Base-by-base conservation (phyloP, 2,888 invertebrate genomes). In the Parnassius apollo region DNA sequence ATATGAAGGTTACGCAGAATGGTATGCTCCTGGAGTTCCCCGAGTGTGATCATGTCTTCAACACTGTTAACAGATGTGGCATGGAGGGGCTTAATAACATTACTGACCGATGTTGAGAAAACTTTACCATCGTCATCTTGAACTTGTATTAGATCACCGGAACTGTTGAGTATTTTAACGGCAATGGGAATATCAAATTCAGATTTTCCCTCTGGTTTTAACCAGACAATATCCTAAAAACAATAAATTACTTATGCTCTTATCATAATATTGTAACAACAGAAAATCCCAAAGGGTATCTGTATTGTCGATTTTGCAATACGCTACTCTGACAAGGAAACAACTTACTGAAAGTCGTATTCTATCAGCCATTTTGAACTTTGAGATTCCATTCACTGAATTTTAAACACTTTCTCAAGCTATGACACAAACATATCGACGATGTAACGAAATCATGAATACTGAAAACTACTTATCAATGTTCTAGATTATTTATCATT, bases 11-110 rank as follows among this genome's bases (percentile, higher is more conserved):
- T 99, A 62, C 97, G 93, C 49, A 99, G 92, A 68, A 99, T 98
- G 2, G 98, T 97, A 75, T 97, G 96, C 80, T 99, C 99, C 82
- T 98, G 98, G 53, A 99, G 93, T 83, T 99, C 99, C 1, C 98
- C 98, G 49, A 99, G 91, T 45, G 96, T 96, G 72, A 98, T 98
- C 98, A 99, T 98, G 82, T 99, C 98, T 78, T 98, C 98, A 12
- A 98, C 97, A 42, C 96, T 96, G 63, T 93, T 91, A 56, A 95
- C 92, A 1, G 97, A 97, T 13, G 97, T 95, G 7, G 94, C 87
- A 78, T 97, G 97, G 93, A 97, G 95, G 3, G 94, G 92, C 77
- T 95, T 95, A 61, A 94, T 77, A 44, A 96, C 93, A 78, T 94
- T 94, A n/a, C 89, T 88, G 0, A 92, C 83, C 2, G 92, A 82